These are phyloP conservation scores for Drosophila tsacasi DNA, from an alignment of 1,140 invertebrate species.

Conservation along the genomic window DNA sequence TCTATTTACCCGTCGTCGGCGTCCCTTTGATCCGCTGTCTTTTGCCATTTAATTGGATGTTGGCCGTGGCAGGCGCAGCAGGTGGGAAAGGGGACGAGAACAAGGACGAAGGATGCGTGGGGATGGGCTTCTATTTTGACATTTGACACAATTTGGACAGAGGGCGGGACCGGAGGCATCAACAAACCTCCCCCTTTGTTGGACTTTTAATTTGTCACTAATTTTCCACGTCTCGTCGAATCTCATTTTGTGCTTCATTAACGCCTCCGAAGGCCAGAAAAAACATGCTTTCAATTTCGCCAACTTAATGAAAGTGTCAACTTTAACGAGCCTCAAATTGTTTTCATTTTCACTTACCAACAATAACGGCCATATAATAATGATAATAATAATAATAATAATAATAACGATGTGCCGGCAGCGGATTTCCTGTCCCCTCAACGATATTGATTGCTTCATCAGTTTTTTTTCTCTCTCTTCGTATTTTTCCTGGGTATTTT, in stretches of 20 bases:
- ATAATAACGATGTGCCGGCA: conserved; percentile 29
- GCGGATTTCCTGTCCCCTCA: conserved; percentile 61
- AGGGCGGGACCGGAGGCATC: conserved; percentile 31
- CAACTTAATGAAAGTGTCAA: conserved; percentile 84
- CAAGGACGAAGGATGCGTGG: conserved; percentile 2
- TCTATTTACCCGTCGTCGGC: background rate
- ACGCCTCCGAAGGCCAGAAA: conserved; percentile 61
- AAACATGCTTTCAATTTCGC: conserved; percentile 59
- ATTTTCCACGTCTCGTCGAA: conserved; percentile 78
- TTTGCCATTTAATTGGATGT: conserved; percentile 79
- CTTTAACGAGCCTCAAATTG: conserved; percentile 83
- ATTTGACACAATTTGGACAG: conserved; percentile 74
- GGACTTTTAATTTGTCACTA: conserved; percentile 80
- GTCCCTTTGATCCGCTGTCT: conserved; percentile 28
- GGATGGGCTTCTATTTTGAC: conserved; percentile 68
- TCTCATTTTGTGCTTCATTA: conserved; percentile 73
- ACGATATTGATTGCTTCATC: conserved; percentile 73
- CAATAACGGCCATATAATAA: conserved; percentile 49
- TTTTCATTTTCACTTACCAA: conserved; percentile 74
- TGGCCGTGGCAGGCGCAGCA: conserved; percentile 63
- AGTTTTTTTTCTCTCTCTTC: background rate
- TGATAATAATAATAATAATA: conserved; percentile 45
- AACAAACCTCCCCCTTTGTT: conserved; percentile 41
- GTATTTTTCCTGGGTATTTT: background rate
- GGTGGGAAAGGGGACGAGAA: conserved; percentile 23